Base-by-base conservation (phyloP, 2,797 vertebrate species). In the Microctenopoma steveboyesi region DNA sequence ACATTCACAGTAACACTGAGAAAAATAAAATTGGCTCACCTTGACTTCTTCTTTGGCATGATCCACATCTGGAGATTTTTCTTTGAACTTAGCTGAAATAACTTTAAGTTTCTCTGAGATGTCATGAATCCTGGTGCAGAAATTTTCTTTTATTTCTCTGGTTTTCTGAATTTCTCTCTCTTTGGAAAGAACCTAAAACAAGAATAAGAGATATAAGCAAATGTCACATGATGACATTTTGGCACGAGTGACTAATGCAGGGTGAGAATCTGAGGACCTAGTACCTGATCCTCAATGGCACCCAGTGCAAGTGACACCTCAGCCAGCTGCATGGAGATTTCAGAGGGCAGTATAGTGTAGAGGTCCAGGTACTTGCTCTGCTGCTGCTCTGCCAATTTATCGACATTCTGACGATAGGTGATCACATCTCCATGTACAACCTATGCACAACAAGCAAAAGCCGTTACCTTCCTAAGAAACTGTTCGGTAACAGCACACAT, bases 331-430 rank as follows among this genome's bases (percentile, higher is more conserved):
- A 98, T 96, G 69, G 96, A 97, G 58, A 98, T 94, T 78, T 99
- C 98, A 25, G 97, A 95, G 43, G 98, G 98, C 52, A 99, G 89
- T 37, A 97, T 93, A 0, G 95, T 94, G 76, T 94, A 95, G 65
- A 98, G 95, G 27, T 95, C 96, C 89, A 97, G 81, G 83, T 99
- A 99, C 69, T 99, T 99, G 84, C 95, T 96, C 77, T 99, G 97
- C 54, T 99, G 98, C 5, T 95, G 94, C 86, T 97, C 96, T 7
- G 96, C 93, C 64, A 97, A 87, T 90, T 95, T 96, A 71, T 98
- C 97, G 87, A 98, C 93, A 74, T 92, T 94, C 81, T 97, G 95
- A 0, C 93, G 91, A 83, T 96, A 96, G 40, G 78, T 89, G 73
- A 93, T 91, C 55, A 94, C 95, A 71, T 98, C 96, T 60, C 88